phyloP scores from a whole-genome alignment of 2,113 vertebrate genomes.

The western clawed frog (Xenopus tropicalis) region DNA sequence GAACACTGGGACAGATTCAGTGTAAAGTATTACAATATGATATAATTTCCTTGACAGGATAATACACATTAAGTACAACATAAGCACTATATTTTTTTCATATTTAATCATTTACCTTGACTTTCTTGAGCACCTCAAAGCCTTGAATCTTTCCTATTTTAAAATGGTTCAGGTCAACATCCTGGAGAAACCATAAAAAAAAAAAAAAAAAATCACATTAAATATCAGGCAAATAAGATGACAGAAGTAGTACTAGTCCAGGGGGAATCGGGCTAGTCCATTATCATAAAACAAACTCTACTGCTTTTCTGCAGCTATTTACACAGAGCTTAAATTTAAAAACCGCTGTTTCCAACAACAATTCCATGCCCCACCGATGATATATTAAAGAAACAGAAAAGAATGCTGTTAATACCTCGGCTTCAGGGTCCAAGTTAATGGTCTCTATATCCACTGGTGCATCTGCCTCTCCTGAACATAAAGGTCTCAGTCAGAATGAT shows the following conservation, averaged over 20 bases:
- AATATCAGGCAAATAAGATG: not conserved
- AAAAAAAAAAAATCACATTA: not conserved
- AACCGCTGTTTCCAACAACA: not conserved
- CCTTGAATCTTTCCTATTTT: constrained; percentile 96
- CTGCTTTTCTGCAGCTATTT: too few relatives aligned
- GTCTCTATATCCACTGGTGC: constrained; percentile 95
- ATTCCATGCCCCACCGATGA: not conserved
- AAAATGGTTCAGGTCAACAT: constrained; percentile 94
- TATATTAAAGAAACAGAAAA: not conserved
- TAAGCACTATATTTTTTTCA: too few relatives aligned
- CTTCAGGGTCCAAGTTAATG: constrained; percentile 88
- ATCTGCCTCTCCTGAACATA: constrained; percentile 73
- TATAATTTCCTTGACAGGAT: too few relatives aligned
- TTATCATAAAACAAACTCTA: too few relatives aligned
- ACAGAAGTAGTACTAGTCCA: not conserved
- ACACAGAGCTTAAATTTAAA: too few relatives aligned
- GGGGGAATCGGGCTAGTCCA: not conserved
- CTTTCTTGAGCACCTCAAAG: constrained; percentile 90
- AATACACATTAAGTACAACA: too few relatives aligned
- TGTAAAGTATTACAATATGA: too few relatives aligned
- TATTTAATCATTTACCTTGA: constrained; percentile 72
- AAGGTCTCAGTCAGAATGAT: constrained; percentile 2
- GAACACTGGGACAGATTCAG: too few relatives aligned
- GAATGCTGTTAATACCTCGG: constrained; percentile 74
- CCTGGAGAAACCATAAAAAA: constrained; percentile 61